phyloP scores from a whole-genome alignment of 2,113 vertebrate species.

The Crotalus helleri region DNA sequence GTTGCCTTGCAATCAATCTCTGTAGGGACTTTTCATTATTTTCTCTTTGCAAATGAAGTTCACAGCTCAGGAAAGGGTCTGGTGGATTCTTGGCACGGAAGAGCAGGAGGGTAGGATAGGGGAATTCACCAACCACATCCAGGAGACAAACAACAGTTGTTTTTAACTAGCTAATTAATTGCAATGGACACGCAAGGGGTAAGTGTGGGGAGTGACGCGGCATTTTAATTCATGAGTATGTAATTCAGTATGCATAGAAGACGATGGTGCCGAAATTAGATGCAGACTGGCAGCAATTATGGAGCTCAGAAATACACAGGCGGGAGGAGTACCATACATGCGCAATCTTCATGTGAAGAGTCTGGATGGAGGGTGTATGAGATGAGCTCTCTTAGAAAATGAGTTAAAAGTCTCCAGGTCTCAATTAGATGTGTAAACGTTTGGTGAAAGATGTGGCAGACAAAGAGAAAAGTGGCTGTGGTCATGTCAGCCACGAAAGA shows the following conservation, averaged over 20 bases:
- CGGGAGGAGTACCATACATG: background rate
- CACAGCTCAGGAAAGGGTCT: slow-evolving; percentile 41
- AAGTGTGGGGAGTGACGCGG: rapidly evolving
- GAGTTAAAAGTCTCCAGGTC: background rate
- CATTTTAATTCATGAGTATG: slow-evolving; percentile 24
- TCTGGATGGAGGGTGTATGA: background rate
- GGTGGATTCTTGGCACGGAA: slow-evolving; percentile 43
- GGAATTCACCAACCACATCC: slow-evolving; percentile 38
- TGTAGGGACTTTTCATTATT: background rate
- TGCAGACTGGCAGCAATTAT: background rate
- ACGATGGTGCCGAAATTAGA: background rate
- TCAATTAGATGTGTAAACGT: background rate
- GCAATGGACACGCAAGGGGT: background rate
- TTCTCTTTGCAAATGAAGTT: slow-evolving; percentile 27
- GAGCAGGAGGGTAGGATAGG: slow-evolving; percentile 22
- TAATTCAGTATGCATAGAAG: background rate
- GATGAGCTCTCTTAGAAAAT: background rate
- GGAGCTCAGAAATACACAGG: background rate
- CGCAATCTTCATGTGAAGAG: background rate
- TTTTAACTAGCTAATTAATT: slow-evolving; percentile 58
- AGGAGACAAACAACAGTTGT: slow-evolving; percentile 39
- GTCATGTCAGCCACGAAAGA: too few relatives aligned
- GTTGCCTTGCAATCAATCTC: slow-evolving; percentile 42
- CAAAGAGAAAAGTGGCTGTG: background rate
- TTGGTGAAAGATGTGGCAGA: background rate